These are phyloP conservation scores for Chascanopsetta lugubris DNA, from an alignment of 2,113 vertebrate species.

Conservation along the genomic window DNA sequence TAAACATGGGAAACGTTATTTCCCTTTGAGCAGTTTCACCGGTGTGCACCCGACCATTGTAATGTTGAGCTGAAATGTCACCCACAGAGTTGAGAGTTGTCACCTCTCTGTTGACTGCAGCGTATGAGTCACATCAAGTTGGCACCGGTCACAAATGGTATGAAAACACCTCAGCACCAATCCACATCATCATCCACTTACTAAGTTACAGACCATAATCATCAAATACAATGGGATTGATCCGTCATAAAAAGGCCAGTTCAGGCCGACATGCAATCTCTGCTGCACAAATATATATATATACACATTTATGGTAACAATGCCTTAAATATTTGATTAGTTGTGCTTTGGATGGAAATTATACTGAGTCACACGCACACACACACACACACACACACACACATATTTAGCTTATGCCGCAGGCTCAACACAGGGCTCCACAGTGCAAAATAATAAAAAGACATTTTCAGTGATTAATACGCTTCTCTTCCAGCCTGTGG, in stretches of 20 bases:
- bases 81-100: neutral
- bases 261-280: neutral
- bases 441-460: conserved; percentile 69
- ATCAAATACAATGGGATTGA: neutral
- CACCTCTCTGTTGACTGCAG: neutral
- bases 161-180: neutral
- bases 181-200: neutral
- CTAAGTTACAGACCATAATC: neutral
- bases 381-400: conserved; percentile 11
- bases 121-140: neutral
- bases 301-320: neutral
- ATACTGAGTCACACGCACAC: conserved; percentile 16
- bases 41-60: too few species aligned
- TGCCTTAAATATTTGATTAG: conserved; percentile 18
- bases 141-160: neutral
- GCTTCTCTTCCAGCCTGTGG: conserved; percentile 53
- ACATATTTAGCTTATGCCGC: conserved; percentile 18
- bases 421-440: conserved; percentile 36
- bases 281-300: conserved; percentile 19
- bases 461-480: conserved; percentile 76
- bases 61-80: neutral
- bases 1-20: too few species aligned
- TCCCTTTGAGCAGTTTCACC: too few species aligned
- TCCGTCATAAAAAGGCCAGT: neutral
- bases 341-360: conserved; percentile 17